Percentiles rank a stretch among this genome's conserved stretches.
Evolutionary conservation across 2,888 invertebrate genomes (phyloP).

Genomic region (Hesperia comma): DNA sequence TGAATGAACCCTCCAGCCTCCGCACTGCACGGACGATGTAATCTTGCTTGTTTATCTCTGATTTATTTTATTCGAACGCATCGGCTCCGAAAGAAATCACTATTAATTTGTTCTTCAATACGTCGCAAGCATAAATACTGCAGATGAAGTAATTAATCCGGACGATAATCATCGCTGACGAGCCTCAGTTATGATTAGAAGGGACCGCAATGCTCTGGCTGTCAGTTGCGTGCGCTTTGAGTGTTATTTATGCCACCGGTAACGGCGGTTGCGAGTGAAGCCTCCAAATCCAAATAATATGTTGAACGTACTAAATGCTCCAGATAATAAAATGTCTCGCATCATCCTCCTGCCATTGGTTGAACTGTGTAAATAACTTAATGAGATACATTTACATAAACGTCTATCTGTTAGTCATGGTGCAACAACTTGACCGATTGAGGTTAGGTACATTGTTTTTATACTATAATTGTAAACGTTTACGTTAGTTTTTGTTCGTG

Average conservation of each 20-base stretch:
- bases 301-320: constrained; percentile 6
- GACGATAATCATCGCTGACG: constrained; percentile 68
- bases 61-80: constrained; percentile 79
- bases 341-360: neutral
- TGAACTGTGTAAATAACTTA: neutral
- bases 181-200: constrained; percentile 49
- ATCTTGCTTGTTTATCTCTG: constrained; percentile 80
- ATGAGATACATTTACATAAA: neutral
- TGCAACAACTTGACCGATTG: neutral
- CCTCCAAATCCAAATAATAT: constrained; percentile 17
- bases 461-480: too few relatives aligned
- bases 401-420: neutral
- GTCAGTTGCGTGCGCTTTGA: constrained; percentile 41
- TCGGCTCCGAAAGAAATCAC: constrained; percentile 73
- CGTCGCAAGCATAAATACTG: constrained; percentile 64
- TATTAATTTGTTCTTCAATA: constrained; percentile 76
- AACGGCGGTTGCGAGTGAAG: constrained; percentile 20
- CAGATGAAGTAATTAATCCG: constrained; percentile 78
- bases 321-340: neutral
- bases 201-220: constrained; percentile 44
- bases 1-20: constrained; percentile 69
- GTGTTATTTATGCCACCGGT: constrained; percentile 36
- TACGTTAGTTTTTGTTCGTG: too few relatives aligned
- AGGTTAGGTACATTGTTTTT: neutral
- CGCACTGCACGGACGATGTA: constrained; percentile 53